Base-by-base conservation (phyloP, 2,797 vertebrate genomes). In the Schizopygopsis malacanthus region DNA sequence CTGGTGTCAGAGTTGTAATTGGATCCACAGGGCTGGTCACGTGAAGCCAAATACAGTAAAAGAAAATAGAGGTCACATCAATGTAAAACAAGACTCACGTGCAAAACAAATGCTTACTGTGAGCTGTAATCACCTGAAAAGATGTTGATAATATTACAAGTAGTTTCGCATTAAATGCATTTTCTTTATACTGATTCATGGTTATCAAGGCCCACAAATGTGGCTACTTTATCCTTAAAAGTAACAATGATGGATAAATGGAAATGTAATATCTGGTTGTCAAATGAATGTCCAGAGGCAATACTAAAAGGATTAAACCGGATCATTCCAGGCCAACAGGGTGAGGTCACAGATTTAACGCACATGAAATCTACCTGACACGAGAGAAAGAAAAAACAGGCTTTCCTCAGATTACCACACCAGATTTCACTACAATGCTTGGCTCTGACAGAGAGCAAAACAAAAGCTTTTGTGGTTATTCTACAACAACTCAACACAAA, bases 401-500 rank as follows among this genome's bases (percentile, higher is more conserved):
- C 85, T 88, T 87, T 87, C 75, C 50, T 81, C 71, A 85, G 80
- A 79, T 87, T 90, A 85, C 71, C 63, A 79, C 71, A 65, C 22
- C 69, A 87, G 71, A 79, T 86, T 90, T 79, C 45, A 76, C n/a
- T 73, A 52, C 70, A 85, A 25, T 69, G 33, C 70, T 12, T 50
- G 54, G 28, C 59, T 77, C 45, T 18, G 63, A 61, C 61, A 73
- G 83, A 79, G 39, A 85, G 33, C 80, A 39, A 54, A 83, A 85
- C 83, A 83, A 56, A 72, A 69, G 73, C 41, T 50, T 28, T 22
- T 45, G 13, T n/a, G 12, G 56, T 45, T 43, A 39, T 81, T 37
- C 12, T 67, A 83, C 71, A 79, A 41, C n/a, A 47, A 77, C 78
- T 82, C 33, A 33, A 67, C 67, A 72, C 70, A 83, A 80, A 88